Conservation (phyloP, 2,797 vertebrate genomes). For the Bryconaethiops microstoma region DNA sequence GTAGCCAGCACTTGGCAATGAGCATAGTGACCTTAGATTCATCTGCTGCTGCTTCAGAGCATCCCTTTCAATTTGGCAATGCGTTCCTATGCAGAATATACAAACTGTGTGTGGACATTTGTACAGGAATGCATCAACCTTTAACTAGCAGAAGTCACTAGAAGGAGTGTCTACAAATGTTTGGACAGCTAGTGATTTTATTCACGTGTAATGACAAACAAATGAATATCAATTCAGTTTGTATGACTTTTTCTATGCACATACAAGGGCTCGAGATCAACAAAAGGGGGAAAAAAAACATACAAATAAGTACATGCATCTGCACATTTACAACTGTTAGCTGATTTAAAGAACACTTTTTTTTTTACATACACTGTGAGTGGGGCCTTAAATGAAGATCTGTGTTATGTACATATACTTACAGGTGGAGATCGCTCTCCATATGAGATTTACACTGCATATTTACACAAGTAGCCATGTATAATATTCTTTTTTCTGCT, state of each 20-base stretch:
- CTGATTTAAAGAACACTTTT: conserved; percentile 47
- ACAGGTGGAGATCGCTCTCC: conserved; percentile 61
- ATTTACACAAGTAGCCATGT: conserved; percentile 55
- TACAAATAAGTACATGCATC: conserved; percentile 56
- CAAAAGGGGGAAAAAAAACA: conserved; percentile 43
- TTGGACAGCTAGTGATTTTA: background rate
- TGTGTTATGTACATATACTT: conserved; percentile 77
- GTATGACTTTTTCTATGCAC: conserved; percentile 10
- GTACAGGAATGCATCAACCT: background rate
- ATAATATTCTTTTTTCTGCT: conserved; percentile 45
- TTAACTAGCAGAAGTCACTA: background rate
- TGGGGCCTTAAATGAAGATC: conserved; percentile 32
- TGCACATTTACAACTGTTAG: conserved; percentile 55
- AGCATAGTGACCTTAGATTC: background rate
- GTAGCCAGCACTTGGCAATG: background rate
- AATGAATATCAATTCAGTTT: background rate
- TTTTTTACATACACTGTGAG: conserved; percentile 48
- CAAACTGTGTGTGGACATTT: background rate
- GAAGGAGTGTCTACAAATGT: background rate
- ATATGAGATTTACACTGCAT: conserved; percentile 40
- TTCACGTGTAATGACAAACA: background rate
- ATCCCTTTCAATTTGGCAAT: background rate
- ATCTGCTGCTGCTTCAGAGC: background rate
- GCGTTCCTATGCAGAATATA: background rate
- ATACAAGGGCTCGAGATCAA: conserved; percentile 43